Evolutionary conservation across 2,888 invertebrate genomes (phyloP), one percentile per base, ranked within the genome.

Genomic region (Galerucella calmariensis): DNA sequence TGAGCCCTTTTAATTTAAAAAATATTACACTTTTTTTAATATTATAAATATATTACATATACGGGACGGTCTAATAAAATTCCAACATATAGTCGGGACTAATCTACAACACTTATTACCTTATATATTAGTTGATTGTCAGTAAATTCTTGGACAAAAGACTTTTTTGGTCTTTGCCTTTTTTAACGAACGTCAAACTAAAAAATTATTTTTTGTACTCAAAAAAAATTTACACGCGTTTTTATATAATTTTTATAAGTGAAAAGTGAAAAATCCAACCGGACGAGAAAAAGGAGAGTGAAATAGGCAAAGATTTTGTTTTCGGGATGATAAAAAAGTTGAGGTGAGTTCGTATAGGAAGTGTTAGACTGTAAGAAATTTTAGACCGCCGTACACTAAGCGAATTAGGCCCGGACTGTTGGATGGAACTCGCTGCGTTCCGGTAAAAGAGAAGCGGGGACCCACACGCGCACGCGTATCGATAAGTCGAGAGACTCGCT

Each of bases 331-430:
- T 74, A 79, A 84, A 85, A 85, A 83, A 62, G 62, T 62, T 85
- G 77, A 74, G 73, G 61, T 72, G 72, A 85, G 84, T 85, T 85
- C 85, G 85, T 86, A 86, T 84, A 85, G 85, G 85, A 83, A 83
- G 84, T 85, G 78, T 79, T 79, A 80, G 80, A 81, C 77, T 77
- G 75, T 77, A 84, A 65, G 84, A 86, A 84, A 83, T 72, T 46
- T 65, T 84, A 84, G 91, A 91, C 83, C 90, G 87, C 91, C 91
- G 91, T 85, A 91, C 89, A 89, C 89, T 86, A 79, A 89, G 89
- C 85, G 88, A 90, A 80, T 88, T 89, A 81, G 90, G 88, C 85
- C 91, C 86, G 90, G 89, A 81, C 90, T 88, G 79, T 90, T 88
- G 79, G 88, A 87, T 27, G 85, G 77, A 80, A 79, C 75, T 88